Base-by-base conservation (phyloP, 1,140 invertebrate genomes). In the Drosophila nigrodunni region DNA sequence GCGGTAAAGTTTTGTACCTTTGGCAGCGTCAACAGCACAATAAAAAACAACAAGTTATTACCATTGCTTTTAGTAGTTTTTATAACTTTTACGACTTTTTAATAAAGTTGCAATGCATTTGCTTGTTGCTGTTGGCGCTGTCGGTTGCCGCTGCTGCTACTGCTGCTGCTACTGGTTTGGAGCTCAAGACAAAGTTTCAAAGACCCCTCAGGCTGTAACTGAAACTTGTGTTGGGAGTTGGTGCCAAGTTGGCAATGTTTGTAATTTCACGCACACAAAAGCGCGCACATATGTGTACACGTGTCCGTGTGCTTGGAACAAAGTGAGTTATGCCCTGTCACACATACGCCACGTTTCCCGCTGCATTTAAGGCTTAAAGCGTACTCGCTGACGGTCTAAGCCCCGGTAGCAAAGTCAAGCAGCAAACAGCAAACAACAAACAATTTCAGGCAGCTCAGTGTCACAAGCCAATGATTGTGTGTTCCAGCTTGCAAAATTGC, bases 11-110 rank as follows among this genome's bases (percentile, higher is more conserved):
- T 60, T 76, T 72, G 25, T 58, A 47, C 57, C 69, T 65, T 76
- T 64, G 47, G 15, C 30, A 49, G 61, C 49, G 44, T 59, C 67
- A 47, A 44, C 68, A 55, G 43, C 50, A 74, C 66, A 80, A 77
- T 77, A 66, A 80, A 78, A 71, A 85, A 70, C 78, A 86, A 88
- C 87, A 88, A 88, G 77, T 83, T 88, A 88, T 88, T 88, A 80
- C 83, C 83, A 88, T 83, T 88, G 83, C 80, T 88, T 88, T 89
- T 88, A 88, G 83, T 88, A 83, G 83, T 88, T 89, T 80, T 89
- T 88, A 89, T 88, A 89, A 88, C 85, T 88, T 88, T 88, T 88
- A 88, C 80, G 85, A 89, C 85, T 89, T 88, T 88, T 88, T 88
- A 89, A 88, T 88, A 88, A 88, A 88, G 83, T 88, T 88, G 83